Evolutionary conservation across 2,888 invertebrate genomes (phyloP), one percentile per base, ranked within the genome.

Genomic region (Pammene fasciana): DNA sequence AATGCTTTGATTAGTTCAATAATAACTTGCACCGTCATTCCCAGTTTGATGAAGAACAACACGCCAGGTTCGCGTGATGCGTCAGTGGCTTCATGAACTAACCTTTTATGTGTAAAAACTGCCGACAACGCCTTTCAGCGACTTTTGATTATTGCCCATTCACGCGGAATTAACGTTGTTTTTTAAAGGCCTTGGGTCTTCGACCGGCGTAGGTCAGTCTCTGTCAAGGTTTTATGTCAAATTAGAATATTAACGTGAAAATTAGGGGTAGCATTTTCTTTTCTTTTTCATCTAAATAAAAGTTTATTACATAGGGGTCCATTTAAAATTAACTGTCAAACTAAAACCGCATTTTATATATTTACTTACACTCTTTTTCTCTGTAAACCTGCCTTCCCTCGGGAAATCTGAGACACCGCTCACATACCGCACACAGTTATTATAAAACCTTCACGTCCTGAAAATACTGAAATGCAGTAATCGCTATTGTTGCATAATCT

Each of bases 141-240:
- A 68, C 75, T 74, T 72, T 72, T 75, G 75, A 81, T 83, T 82
- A 82, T 80, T 74, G 81, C 74, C 77, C 74, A 76, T 80, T 85
- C 82, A 79, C 72, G 75, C 75, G 75, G 77, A 77, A 79, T 79
- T 81, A 82, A 84, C n/a, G n/a, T n/a, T 78, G 77, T 68, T 75
- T 78, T 80, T 75, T 76, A 71, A 77, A 75, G 75, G 74, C 68
- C 70, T 75, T 68, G 57, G 67, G 65, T 54, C 64, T 72, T 57
- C 59, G 36, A 67, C 65, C 68, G 52, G 10, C n/a, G 34, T 38
- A 48, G 64, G 64, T 18, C 57, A 68, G 36, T 48, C 38, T 16
- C 55, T 26, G 45, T 54, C 43, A 18, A 59, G 57, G 52, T 52
- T 50, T 57, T 57, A 64, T 68, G 41, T 57, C 11, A 64, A 55